Percentiles rank a stretch among this genome's conserved stretches.
Conservation (phyloP, 2,888 invertebrate species). For the Erpobdella octoculata region DNA sequence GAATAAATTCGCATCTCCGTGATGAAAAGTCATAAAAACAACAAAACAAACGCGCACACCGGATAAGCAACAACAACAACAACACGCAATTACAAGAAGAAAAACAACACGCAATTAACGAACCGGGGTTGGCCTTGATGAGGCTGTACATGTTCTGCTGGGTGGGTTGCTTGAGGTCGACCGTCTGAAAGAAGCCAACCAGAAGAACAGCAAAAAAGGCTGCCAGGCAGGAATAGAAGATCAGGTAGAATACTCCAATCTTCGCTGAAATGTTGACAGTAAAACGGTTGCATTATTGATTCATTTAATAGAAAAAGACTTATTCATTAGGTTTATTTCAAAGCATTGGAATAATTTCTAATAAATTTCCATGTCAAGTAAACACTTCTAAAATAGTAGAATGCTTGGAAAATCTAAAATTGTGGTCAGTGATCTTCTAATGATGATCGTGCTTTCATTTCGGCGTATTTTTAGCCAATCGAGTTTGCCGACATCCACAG, state of each 20-base stretch:
- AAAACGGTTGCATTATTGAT: neutral
- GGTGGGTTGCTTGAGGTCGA: slow-evolving; percentile 44
- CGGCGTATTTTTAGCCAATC: no score
- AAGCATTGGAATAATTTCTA: neutral
- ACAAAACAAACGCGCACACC: no score
- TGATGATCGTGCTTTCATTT: no score
- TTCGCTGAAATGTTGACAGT: slow-evolving; percentile 56
- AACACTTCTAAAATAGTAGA: neutral
- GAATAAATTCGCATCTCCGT: no score
- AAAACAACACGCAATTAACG: no score
- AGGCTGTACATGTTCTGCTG: slow-evolving; percentile 44
- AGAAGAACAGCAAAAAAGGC: slow-evolving; percentile 91
- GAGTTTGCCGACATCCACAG: no score
- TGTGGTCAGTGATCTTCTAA: no score
- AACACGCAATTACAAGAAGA: no score
- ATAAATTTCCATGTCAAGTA: neutral
- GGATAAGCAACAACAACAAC: no score
- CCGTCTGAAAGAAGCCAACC: slow-evolving; percentile 66
- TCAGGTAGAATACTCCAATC: slow-evolving; percentile 86
- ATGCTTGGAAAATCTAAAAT: neutral
- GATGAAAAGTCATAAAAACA: no score
- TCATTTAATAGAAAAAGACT: neutral
- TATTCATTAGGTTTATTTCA: neutral
- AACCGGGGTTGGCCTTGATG: slow-evolving; percentile 71
- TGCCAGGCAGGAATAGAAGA: slow-evolving; percentile 83